Conservation (phyloP, 2,797 vertebrate species). For the Antennarius maculatus region DNA sequence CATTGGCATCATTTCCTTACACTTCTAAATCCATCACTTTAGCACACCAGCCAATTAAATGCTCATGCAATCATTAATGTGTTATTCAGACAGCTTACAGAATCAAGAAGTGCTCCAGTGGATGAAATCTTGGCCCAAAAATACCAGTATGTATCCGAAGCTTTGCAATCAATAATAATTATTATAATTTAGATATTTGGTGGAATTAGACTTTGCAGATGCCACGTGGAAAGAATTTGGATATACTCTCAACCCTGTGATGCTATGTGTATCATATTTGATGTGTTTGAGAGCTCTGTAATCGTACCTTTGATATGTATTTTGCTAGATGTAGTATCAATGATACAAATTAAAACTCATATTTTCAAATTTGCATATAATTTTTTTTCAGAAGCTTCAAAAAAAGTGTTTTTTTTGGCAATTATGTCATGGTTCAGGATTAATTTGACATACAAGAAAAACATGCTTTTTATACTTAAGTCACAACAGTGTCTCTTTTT, state of each 20-base stretch:
- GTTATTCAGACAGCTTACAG: conserved; percentile 88
- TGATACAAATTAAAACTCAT: too few species aligned
- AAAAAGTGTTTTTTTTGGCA: too few species aligned
- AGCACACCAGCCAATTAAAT: conserved; percentile 64
- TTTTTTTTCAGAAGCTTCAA: too few species aligned
- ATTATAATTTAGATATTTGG: conserved; percentile 38
- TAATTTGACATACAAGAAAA: conserved; percentile 26
- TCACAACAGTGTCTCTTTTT: conserved; percentile 2
- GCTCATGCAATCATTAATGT: conserved; percentile 82
- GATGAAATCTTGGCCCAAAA: conserved; percentile 89
- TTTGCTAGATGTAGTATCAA: too few species aligned
- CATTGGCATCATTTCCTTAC: conserved; percentile 45
- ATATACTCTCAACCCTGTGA: too few species aligned
- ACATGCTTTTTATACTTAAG: conserved; percentile 13
- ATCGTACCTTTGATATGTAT: too few species aligned
- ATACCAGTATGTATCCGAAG: conserved; percentile 85
- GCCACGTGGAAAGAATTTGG: conserved; percentile 37
- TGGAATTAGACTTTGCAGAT: not conserved
- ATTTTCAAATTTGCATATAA: too few species aligned
- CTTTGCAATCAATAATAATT: conserved; percentile 56
- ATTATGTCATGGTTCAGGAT: not conserved
- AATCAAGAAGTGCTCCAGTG: conserved; percentile 88
- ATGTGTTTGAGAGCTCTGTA: too few species aligned
- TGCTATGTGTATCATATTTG: too few species aligned
- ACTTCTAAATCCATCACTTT: conserved; percentile 57